These are phyloP conservation scores for Scylla paramamosain DNA, from an alignment of 1,140 invertebrate species.

Conservation along the genomic window DNA sequence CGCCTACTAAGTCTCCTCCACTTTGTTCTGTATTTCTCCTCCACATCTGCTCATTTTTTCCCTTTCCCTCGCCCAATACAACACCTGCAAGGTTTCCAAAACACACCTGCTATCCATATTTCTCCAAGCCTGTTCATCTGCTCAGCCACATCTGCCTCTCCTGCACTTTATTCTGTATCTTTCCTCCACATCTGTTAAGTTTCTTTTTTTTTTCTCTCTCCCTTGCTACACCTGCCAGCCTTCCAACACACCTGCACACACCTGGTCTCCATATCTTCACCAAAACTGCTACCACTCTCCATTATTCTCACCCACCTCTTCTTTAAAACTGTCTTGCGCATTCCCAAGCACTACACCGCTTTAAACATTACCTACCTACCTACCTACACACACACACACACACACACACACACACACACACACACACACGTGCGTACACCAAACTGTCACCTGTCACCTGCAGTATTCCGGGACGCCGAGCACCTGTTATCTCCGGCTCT, in stretches of 20 bases:
- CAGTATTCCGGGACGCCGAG: too few species aligned
- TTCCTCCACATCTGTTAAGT: too few species aligned
- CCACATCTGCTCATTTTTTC: too few species aligned
- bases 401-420: not conserved
- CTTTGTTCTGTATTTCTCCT: too few species aligned
- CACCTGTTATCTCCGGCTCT: too few species aligned
- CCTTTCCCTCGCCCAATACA: too few species aligned
- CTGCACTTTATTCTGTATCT: too few species aligned
- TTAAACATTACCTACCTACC: not conserved
- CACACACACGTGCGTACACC: too few species aligned
- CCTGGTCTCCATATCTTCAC: not conserved
- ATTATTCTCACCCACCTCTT: not conserved
- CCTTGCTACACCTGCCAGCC: not conserved
- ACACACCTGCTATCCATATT: too few species aligned
- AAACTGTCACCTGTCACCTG: not conserved
- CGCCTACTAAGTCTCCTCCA: not conserved
- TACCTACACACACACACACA: not conserved
- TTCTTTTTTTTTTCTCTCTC: not conserved
- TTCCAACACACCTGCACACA: not conserved
- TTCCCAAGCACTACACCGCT: not conserved
- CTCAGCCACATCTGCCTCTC: too few species aligned
- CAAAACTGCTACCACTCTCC: not conserved
- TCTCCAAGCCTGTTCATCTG: too few species aligned
- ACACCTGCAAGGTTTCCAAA: too few species aligned
- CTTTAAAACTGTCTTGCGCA: not conserved